Evolutionary conservation across 2,888 invertebrate species (phyloP).

Genomic region (Lepas anatifera): DNA sequence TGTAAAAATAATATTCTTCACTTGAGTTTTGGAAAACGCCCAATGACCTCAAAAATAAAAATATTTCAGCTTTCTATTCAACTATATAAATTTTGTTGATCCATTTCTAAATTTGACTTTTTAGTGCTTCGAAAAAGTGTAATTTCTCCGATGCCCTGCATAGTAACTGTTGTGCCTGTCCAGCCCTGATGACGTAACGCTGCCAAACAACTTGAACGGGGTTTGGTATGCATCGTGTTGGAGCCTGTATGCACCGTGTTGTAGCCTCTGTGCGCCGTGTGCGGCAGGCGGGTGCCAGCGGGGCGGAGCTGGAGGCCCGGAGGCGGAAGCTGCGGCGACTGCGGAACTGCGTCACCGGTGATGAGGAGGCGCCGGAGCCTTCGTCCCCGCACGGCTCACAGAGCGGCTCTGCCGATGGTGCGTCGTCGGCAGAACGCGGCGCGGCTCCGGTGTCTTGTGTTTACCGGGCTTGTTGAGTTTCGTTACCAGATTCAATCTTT

Average conservation of each 20-base stretch:
- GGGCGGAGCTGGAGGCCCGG: not conserved
- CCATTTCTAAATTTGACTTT: no score
- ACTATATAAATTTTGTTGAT: no score
- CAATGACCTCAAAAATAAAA: no score
- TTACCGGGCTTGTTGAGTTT: no score
- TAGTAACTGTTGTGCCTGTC: not conserved
- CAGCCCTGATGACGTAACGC: not conserved
- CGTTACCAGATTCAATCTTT: no score
- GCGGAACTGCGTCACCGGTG: not conserved
- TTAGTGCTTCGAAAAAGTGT: no score
- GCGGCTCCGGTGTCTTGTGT: no score
- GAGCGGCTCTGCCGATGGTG: constrained; percentile 62
- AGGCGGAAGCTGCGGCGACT: not conserved
- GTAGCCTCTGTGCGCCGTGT: no score
- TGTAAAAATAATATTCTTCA: no score
- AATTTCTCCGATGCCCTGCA: not conserved
- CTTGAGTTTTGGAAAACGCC: no score
- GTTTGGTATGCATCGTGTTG: not conserved
- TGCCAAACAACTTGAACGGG: not conserved
- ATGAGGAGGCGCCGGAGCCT: not conserved
- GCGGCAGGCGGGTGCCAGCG: not conserved
- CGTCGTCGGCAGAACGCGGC: constrained; percentile 51
- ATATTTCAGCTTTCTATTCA: no score
- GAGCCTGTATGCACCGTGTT: not conserved
- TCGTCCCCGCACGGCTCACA: constrained; percentile 50